Conservation (phyloP, 2,888 invertebrate species). For the Metellina segmentata region DNA sequence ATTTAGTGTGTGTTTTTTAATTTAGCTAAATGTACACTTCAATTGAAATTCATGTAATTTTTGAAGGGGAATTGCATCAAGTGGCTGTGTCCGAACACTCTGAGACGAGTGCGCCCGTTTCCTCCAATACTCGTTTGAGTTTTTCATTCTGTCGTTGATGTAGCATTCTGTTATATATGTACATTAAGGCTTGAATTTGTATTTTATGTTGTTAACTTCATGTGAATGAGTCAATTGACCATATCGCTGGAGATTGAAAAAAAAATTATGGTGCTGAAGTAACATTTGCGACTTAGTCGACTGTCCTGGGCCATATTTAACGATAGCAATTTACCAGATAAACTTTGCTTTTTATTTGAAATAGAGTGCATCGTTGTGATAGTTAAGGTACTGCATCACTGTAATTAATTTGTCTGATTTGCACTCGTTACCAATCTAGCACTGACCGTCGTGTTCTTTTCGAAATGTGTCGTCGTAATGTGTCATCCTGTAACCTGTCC, state of each 20-base stretch:
- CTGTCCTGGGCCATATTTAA: too few species aligned
- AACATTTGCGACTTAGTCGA: too few species aligned
- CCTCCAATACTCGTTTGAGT: neutral
- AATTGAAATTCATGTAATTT: neutral
- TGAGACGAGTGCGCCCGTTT: neutral
- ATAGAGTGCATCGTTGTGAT: too few species aligned
- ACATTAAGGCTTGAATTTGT: neutral
- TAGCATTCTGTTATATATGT: neutral
- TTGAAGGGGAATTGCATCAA: neutral
- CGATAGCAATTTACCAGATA: too few species aligned
- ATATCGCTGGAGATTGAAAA: too few species aligned
- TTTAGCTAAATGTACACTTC: neutral
- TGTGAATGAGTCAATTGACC: neutral
- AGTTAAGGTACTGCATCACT: too few species aligned
- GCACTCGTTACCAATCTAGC: neutral
- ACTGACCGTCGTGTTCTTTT: neutral
- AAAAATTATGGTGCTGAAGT: too few species aligned
- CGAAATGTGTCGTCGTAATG: neutral
- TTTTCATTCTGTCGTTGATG: neutral
- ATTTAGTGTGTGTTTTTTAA: neutral
- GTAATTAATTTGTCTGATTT: neutral
- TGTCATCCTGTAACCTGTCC: too few species aligned
- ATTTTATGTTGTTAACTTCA: neutral
- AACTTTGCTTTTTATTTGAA: too few species aligned
- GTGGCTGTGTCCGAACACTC: neutral